Evolutionary conservation across 2,797 vertebrate genomes (phyloP).

Genomic region (Megalops cyprinoides): DNA sequence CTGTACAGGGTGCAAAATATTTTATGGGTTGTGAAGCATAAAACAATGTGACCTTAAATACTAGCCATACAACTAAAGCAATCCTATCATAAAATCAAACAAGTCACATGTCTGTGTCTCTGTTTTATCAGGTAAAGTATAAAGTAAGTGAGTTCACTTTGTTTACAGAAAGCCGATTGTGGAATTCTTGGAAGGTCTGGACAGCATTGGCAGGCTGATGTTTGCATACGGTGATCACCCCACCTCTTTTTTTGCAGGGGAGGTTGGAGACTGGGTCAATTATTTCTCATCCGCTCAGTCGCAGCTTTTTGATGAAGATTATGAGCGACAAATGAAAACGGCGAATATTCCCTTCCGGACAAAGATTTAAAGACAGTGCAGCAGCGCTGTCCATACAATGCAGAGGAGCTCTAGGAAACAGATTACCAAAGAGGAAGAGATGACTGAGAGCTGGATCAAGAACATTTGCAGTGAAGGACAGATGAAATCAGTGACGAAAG

Average conservation of each 20-base stretch:
- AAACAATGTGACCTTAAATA: background rate
- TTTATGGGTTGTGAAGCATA: background rate
- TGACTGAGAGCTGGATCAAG: too few species aligned
- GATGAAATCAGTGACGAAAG: too few species aligned
- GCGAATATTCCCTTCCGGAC: constrained; percentile 71
- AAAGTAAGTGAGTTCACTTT: background rate
- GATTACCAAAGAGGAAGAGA: background rate
- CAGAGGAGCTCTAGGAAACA: background rate
- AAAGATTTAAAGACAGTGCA: constrained; percentile 49
- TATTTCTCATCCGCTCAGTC: constrained; percentile 75
- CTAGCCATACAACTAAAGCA: background rate
- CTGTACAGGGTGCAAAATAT: background rate
- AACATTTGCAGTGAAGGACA: too few species aligned
- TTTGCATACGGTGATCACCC: background rate
- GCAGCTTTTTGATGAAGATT: constrained; percentile 78
- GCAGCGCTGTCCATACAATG: background rate
- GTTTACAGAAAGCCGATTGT: too few species aligned
- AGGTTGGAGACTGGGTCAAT: constrained; percentile 83
- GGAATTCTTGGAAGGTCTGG: too few species aligned
- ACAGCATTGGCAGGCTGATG: too few species aligned
- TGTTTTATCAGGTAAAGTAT: background rate
- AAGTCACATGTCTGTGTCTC: background rate
- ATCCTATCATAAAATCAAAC: background rate
- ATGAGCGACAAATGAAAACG: constrained; percentile 69
- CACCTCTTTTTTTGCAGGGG: constrained; percentile 62